A percentile compares a stretch with the other conserved stretches of the same genome.
These are phyloP conservation scores for Zele albiditarsus DNA, from an alignment of 2,888 invertebrate species.

Conservation along the genomic window DNA sequence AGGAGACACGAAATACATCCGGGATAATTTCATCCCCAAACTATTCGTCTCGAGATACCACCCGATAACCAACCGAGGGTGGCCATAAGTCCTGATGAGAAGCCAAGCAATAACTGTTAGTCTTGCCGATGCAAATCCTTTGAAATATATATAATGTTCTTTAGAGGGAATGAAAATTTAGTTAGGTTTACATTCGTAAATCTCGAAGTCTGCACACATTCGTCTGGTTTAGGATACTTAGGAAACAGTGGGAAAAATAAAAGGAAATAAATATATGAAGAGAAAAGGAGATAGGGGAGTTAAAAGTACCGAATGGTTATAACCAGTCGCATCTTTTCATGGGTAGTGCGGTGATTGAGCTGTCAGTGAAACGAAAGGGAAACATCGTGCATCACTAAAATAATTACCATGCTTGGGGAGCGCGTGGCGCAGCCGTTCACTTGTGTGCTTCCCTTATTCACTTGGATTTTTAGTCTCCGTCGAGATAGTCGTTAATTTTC, in stretches of 20 bases:
- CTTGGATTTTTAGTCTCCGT: neutral
- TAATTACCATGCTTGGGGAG: conserved; percentile 42
- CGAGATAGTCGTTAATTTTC: conserved; percentile 53
- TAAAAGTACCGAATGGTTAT: conserved; percentile 43
- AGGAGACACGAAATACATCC: conserved; percentile 43
- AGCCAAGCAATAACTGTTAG: conserved; percentile 45
- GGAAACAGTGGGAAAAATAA: conserved; percentile 18
- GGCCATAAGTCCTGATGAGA: conserved; percentile 46
- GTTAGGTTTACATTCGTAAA: conserved; percentile 43
- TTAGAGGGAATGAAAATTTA: conserved; percentile 42
- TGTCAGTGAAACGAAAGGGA: conserved; percentile 35
- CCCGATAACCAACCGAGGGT: conserved; percentile 36
- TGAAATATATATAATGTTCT: conserved; percentile 39
- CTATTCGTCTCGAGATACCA: conserved; percentile 43
- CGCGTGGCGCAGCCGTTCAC: neutral
- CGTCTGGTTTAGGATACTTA: conserved; percentile 33
- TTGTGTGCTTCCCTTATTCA: neutral
- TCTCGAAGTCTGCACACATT: conserved; percentile 41
- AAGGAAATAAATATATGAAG: conserved; percentile 22
- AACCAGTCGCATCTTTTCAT: conserved; percentile 3
- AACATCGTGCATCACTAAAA: conserved; percentile 39
- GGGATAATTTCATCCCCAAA: conserved; percentile 45
- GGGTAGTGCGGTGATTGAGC: conserved; percentile 38
- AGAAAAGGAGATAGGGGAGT: neutral
- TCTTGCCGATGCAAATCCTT: conserved; percentile 45